Conservation (phyloP, 2,888 invertebrate species). For the Scaeva pyrastri region DNA sequence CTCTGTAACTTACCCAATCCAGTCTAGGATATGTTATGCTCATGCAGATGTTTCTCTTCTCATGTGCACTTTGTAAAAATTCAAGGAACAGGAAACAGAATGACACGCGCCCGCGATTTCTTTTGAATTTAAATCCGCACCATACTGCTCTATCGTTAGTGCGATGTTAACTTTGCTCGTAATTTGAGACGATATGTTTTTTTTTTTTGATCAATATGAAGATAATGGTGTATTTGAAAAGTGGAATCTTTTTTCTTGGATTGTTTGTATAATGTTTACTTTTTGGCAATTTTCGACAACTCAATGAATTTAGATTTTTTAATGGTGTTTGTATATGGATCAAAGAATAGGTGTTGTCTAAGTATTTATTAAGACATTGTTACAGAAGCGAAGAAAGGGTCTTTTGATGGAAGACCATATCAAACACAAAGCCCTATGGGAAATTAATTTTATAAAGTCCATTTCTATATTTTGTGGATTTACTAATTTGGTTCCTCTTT, state of each 20-base stretch:
- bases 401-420: too few species aligned
- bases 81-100: constrained; percentile 68
- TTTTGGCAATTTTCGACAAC: constrained; percentile 59
- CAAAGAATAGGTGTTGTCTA: not conserved
- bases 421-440: too few species aligned
- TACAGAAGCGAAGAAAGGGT: too few species aligned
- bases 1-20: too few species aligned
- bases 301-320: not conserved
- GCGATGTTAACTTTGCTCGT: constrained; percentile 68
- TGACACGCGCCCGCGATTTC: constrained; percentile 74
- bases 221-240: constrained; percentile 29
- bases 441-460: too few species aligned
- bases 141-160: constrained; percentile 63
- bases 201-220: constrained; percentile 20
- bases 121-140: constrained; percentile 69
- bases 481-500: too few species aligned
- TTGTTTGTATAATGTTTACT: constrained; percentile 46
- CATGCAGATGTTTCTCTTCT: constrained; percentile 66
- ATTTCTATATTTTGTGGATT: too few species aligned
- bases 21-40: constrained; percentile 18
- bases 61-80: constrained; percentile 32
- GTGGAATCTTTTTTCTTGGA: constrained; percentile 29
- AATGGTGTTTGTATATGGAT: not conserved
- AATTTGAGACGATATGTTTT: constrained; percentile 60
- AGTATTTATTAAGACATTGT: too few species aligned